phyloP scores from a whole-genome alignment of 2,888 invertebrate genomes.

The Drosophila ustulata region DNA sequence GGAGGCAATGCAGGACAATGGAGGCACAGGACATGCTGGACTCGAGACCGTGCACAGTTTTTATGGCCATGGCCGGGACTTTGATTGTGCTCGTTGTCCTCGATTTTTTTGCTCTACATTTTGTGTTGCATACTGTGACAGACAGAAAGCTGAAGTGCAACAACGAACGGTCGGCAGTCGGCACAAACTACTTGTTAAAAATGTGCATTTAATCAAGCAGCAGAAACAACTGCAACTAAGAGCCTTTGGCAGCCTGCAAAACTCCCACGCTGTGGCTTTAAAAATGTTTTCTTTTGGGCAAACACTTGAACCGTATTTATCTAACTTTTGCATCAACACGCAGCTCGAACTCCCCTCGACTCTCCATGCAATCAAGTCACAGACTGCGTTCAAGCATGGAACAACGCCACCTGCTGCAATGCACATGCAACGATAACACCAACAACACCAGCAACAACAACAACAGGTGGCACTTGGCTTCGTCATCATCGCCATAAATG shows the following conservation, averaged over 20 bases:
- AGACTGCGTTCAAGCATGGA: slow-evolving; percentile 51
- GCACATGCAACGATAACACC: slow-evolving; percentile 43
- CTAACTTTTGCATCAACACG: slow-evolving; percentile 78
- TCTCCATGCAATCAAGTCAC: slow-evolving; percentile 62
- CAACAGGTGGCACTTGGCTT: slow-evolving; percentile 58
- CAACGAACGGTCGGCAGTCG: background rate
- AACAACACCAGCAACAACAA: slow-evolving; percentile 46
- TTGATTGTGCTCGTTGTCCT: slow-evolving; percentile 18
- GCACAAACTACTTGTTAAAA: slow-evolving; percentile 64
- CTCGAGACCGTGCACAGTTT: slow-evolving; percentile 23
- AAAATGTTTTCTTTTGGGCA: slow-evolving; percentile 38
- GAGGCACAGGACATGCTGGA: slow-evolving; percentile 23
- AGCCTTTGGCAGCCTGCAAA: slow-evolving; percentile 23
- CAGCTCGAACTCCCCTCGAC: slow-evolving; percentile 48
- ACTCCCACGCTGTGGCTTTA: slow-evolving; percentile 65
- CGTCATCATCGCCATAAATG: slow-evolving; percentile 60
- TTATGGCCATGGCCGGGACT: slow-evolving; percentile 41
- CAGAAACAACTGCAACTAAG: slow-evolving; percentile 9
- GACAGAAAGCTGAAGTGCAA: slow-evolving; percentile 35
- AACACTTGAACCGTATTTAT: slow-evolving; percentile 76
- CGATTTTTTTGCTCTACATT: background rate
- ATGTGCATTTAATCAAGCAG: slow-evolving; percentile 69
- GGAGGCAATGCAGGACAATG: slow-evolving; percentile 23
- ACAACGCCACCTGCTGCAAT: slow-evolving; percentile 67
- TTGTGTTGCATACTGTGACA: slow-evolving; percentile 51